phyloP scores from a whole-genome alignment of 2,113 vertebrate species.

The Tursiops truncatus region DNA sequence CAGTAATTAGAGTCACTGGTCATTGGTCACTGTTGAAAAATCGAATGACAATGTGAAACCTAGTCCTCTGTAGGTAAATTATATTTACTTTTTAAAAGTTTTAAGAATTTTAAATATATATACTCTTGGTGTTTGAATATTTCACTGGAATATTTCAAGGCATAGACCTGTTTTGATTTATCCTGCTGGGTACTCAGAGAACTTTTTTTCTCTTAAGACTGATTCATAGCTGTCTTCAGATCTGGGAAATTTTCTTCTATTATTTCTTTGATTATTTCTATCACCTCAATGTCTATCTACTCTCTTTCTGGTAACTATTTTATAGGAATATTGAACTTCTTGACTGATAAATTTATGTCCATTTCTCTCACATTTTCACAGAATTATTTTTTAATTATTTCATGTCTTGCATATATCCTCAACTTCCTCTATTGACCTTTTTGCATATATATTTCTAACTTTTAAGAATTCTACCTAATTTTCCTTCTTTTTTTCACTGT shows the following conservation, averaged over 20 bases:
- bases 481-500: background rate
- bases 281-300: no score
- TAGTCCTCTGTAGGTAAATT: background rate
- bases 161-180: background rate
- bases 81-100: background rate
- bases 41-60: background rate
- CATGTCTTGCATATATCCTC: background rate
- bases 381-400: constrained; percentile 17
- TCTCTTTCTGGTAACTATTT: background rate
- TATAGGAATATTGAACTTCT: background rate
- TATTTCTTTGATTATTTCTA: constrained; percentile 23
- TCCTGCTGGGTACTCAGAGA: background rate
- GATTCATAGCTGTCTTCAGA: background rate
- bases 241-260: background rate
- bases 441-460: background rate
- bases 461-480: background rate
- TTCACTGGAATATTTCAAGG: background rate
- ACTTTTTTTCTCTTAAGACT: background rate
- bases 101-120: background rate
- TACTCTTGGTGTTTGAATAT: background rate
- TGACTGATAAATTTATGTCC: background rate
- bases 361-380: background rate
- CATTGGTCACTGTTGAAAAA: background rate
- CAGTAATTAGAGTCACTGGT: background rate
- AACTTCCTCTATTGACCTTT: background rate